Percentiles rank a stretch among this genome's conserved stretches.
Conservation (phyloP, 2,797 vertebrate species). For the Lagorchestes hirsutus region DNA sequence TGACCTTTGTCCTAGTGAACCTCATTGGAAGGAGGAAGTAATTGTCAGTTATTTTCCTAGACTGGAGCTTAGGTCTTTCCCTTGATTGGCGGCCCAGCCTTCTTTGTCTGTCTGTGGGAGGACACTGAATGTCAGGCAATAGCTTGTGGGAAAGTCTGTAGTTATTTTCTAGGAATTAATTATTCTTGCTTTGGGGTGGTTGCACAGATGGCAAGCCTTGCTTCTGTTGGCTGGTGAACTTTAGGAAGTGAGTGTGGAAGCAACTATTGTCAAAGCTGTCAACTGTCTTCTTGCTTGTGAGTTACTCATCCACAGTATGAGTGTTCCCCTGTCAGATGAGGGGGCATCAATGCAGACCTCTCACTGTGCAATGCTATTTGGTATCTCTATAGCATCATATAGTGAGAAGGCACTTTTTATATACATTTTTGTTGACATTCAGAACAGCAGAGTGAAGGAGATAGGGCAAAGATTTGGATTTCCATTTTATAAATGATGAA, state of each 20-base stretch:
- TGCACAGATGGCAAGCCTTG: constrained; percentile 55
- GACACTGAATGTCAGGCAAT: neutral
- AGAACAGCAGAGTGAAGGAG: neutral
- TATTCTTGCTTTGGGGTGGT: constrained; percentile 56
- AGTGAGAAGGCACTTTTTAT: neutral
- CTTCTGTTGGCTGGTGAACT: constrained; percentile 27
- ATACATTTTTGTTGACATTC: neutral
- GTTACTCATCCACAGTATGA: constrained; percentile 22
- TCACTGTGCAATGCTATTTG: neutral
- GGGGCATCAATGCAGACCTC: neutral
- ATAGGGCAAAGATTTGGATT: neutral
- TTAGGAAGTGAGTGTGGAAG: constrained; percentile 24
- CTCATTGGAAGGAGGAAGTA: neutral
- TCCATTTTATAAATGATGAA: neutral
- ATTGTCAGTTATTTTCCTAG: neutral
- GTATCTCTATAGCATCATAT: neutral
- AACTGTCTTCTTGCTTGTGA: neutral
- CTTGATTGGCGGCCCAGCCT: neutral
- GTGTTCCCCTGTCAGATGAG: constrained; percentile 10
- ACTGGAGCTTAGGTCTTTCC: neutral
- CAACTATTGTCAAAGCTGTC: neutral
- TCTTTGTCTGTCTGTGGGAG: neutral
- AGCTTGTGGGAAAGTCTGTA: constrained; percentile 25
- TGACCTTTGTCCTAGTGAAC: neutral
- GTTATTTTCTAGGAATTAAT: constrained; percentile 60